A percentile compares a stretch with the other conserved stretches of the same genome.
phyloP scores from a whole-genome alignment of 2,797 vertebrate genomes.

The Bradypodion pumilum region DNA sequence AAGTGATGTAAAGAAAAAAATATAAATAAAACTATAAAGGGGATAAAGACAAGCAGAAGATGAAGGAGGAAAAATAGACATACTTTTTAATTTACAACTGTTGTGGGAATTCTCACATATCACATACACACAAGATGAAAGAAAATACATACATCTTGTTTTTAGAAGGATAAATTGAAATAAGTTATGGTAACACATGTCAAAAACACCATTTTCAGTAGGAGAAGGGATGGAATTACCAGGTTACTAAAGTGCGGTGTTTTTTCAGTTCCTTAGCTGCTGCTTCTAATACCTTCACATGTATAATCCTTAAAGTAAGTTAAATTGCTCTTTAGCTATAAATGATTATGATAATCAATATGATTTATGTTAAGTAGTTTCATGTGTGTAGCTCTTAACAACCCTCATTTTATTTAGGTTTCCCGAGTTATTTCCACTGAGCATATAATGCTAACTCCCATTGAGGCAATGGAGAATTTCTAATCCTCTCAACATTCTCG shows the following conservation, averaged over 20 bases:
- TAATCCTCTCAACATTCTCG: conserved; percentile 4
- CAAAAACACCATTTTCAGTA: no score
- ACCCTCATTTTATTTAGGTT: conserved; percentile 3
- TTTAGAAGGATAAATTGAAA: no score
- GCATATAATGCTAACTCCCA: not conserved
- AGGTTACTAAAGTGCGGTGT: not conserved
- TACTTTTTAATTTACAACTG: no score
- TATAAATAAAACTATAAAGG: no score
- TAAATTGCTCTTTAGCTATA: not conserved
- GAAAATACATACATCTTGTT: no score
- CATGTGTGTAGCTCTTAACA: conserved; percentile 4
- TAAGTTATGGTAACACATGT: no score
- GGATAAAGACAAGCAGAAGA: no score
- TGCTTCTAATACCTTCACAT: conserved; percentile 1
- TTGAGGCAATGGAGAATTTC: not conserved
- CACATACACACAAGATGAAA: no score
- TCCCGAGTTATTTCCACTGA: not conserved
- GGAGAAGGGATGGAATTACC: not conserved
- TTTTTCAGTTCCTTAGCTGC: not conserved
- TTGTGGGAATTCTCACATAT: no score
- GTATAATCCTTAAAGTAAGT: conserved; percentile 14
- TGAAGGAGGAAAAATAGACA: no score
- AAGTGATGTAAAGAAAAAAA: no score
- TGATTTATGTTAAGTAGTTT: conserved; percentile 10
- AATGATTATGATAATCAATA: conserved; percentile 16